phyloP scores from a whole-genome alignment of 2,113 vertebrate species.

The Alethe diademata region DNA sequence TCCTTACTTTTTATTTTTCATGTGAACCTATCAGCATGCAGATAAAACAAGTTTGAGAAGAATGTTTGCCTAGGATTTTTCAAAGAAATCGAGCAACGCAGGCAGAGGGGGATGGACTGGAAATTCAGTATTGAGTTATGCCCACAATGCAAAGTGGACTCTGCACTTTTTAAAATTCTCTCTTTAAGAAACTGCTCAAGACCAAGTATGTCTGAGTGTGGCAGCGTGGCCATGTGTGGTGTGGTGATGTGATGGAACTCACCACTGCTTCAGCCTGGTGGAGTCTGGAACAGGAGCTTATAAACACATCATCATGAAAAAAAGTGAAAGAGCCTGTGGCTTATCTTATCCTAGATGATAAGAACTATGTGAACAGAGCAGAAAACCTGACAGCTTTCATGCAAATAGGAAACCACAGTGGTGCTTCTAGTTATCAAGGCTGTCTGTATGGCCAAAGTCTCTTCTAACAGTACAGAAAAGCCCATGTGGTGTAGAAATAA shows the following conservation, averaged over 20 bases:
- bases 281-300: not conserved
- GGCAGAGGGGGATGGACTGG: too few species aligned
- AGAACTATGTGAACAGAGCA: not conserved
- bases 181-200: not conserved
- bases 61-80: not conserved
- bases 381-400: not conserved
- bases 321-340: not conserved
- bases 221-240: too few species aligned
- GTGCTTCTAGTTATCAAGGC: not conserved
- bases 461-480: not conserved
- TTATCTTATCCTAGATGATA: not conserved
- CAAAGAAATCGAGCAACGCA: not conserved
- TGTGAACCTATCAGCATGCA: fast-evolving
- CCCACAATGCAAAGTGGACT: not conserved
- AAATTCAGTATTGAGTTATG: not conserved
- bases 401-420: not conserved
- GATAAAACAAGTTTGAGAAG: not conserved
- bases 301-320: not conserved
- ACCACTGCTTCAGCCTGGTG: not conserved
- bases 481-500: not conserved
- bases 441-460: not conserved
- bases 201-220: not conserved
- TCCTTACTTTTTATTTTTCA: not conserved
- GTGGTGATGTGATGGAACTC: not conserved
- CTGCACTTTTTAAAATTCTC: not conserved